Evolutionary conservation across 2,113 vertebrate genomes (phyloP).

Genomic region (Pomatorhinus ruficollis): DNA sequence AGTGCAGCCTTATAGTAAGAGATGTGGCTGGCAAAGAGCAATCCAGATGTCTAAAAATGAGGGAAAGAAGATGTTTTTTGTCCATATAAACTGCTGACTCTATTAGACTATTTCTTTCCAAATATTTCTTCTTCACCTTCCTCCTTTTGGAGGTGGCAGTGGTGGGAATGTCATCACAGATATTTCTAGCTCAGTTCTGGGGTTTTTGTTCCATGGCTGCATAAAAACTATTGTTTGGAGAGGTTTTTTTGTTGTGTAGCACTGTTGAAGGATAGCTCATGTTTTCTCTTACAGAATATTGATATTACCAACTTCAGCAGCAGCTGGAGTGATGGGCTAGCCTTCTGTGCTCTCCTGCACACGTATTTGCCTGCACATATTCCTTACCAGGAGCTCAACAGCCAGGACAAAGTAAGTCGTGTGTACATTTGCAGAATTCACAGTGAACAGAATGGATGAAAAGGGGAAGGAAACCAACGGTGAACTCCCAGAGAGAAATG

Average conservation of each 20-base stretch:
- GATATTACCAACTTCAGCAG: constrained; percentile 96
- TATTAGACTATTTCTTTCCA: neutral
- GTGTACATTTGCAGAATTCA: neutral
- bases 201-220: neutral
- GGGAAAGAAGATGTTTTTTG: fast-evolving
- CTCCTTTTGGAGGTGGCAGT: neutral
- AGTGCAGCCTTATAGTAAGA: neutral
- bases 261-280: neutral
- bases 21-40: neutral
- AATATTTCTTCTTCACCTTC: neutral
- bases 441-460: neutral
- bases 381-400: constrained; percentile 90
- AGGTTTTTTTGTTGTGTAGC: neutral
- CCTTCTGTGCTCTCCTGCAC: constrained; percentile 90
- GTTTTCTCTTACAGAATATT: constrained; percentile 79
- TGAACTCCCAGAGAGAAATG: neutral
- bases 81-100: neutral
- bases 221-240: neutral
- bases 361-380: constrained; percentile 91
- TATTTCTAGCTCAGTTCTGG: neutral
- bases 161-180: neutral
- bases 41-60: neutral
- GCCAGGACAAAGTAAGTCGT: constrained; percentile 85
- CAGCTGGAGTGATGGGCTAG: constrained; percentile 92
- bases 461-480: neutral